Percentiles rank a stretch among this genome's conserved stretches.
Conservation (phyloP, 2,113 vertebrate species). For the Crotophaga sulcirostris region DNA sequence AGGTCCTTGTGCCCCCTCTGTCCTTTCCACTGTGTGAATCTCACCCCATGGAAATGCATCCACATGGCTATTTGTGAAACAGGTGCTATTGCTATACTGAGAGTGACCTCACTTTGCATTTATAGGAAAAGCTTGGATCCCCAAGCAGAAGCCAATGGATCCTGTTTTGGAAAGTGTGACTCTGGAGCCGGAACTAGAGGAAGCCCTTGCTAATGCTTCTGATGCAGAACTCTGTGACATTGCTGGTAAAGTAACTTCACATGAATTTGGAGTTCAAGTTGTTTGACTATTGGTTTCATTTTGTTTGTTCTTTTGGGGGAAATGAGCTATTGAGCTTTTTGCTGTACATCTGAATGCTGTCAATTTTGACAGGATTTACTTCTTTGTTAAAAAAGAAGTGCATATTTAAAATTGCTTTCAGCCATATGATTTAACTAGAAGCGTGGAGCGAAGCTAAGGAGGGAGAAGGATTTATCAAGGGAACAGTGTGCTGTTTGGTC, state of each 20-base stretch:
- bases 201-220: conserved; percentile 91
- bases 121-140: conserved; percentile 91
- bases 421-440: not conserved
- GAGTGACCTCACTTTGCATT: conserved; percentile 28
- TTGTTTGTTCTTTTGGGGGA: not conserved
- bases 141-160: conserved; percentile 88
- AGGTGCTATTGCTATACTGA: not conserved
- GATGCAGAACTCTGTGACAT: conserved; percentile 98
- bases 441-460: not conserved
- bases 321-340: not conserved
- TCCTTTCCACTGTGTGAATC: not conserved
- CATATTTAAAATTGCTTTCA: not conserved
- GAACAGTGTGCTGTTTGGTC: not conserved
- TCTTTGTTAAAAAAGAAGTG: not conserved
- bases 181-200: conserved; percentile 94
- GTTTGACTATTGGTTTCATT: not conserved
- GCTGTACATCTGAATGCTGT: not conserved
- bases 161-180: conserved; percentile 93
- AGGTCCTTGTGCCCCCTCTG: not conserved
- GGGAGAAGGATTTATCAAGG: not conserved
- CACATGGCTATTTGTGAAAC: not conserved
- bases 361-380: not conserved
- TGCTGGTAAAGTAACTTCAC: conserved; percentile 82
- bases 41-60: not conserved
- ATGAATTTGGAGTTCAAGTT: not conserved